Percentiles rank a stretch among this genome's conserved stretches.
Evolutionary conservation across 2,888 invertebrate genomes (phyloP).

Genomic region (Lottia gigantea): DNA sequence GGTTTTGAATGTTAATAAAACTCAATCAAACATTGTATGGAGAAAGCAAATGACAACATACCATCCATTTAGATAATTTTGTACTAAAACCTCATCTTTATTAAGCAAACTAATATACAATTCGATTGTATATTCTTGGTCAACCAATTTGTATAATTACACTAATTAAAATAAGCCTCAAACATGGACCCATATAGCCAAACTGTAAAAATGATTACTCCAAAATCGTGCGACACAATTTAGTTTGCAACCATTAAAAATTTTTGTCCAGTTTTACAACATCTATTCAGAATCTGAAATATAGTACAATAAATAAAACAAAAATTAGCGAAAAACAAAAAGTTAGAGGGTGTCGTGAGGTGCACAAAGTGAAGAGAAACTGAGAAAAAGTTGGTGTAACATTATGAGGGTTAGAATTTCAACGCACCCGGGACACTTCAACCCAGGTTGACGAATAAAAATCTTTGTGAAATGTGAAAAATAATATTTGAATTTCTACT

Average conservation of each 20-base stretch:
- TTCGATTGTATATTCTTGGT: too few species aligned
- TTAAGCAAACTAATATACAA: too few species aligned
- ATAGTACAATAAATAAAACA: slow-evolving; percentile 8
- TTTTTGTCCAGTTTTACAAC: neutral
- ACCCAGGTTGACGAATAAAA: neutral
- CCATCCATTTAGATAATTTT: slow-evolving; percentile 4
- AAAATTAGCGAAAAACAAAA: slow-evolving; percentile 3
- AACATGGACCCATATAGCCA: too few species aligned
- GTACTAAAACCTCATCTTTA: too few species aligned
- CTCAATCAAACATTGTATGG: neutral
- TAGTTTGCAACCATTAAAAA: neutral
- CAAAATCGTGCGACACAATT: neutral
- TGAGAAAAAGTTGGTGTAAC: neutral
- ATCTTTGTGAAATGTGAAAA: too few species aligned
- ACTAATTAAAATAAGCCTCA: too few species aligned
- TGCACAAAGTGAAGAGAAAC: slow-evolving; percentile 7
- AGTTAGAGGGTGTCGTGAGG: slow-evolving; percentile 1
- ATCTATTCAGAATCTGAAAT: slow-evolving; percentile 3
- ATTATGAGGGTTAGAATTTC: neutral
- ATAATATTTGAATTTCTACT: neutral
- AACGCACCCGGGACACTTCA: neutral
- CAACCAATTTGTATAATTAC: too few species aligned
- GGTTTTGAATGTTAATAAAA: too few species aligned
- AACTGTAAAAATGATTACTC: neutral
- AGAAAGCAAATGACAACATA: slow-evolving; percentile 7